A percentile compares a stretch with the other conserved stretches of the same genome.
phyloP scores from a whole-genome alignment of 2,113 vertebrate species.

The Sorex araneus region DNA sequence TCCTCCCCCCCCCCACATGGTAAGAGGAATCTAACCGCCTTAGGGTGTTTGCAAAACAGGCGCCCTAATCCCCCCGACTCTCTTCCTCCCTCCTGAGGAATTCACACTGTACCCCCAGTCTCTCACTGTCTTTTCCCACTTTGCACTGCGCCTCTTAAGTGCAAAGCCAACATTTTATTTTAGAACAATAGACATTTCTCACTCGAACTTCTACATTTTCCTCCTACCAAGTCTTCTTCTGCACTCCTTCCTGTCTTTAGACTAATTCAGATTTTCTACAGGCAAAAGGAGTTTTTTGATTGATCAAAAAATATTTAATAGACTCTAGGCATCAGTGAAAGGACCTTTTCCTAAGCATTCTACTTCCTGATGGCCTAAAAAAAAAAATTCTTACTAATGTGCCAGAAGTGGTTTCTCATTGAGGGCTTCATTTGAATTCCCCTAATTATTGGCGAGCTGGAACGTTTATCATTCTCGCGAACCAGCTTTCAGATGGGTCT shows the following conservation, averaged over 20 bases:
- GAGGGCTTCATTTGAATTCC: slow-evolving; percentile 29
- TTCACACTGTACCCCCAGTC: neutral
- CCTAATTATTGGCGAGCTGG: neutral
- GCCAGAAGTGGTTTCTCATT: slow-evolving; percentile 5
- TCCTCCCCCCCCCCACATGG: too few species aligned
- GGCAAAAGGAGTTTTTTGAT: neutral
- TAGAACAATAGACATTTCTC: slow-evolving; percentile 51
- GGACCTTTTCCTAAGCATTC: slow-evolving; percentile 15
- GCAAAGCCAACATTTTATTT: slow-evolving; percentile 74
- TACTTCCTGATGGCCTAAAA: neutral
- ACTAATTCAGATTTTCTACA: neutral
- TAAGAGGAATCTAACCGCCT: too few species aligned
- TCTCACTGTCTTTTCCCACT: slow-evolving; percentile 54
- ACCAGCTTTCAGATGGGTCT: slow-evolving; percentile 52
- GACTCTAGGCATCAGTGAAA: neutral
- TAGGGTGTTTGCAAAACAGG: too few species aligned
- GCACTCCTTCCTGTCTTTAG: slow-evolving; percentile 22
- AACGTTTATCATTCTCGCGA: slow-evolving; percentile 26
- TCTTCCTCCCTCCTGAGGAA: slow-evolving; percentile 47
- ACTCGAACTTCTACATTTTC: neutral
- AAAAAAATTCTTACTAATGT: neutral
- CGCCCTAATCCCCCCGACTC: neutral
- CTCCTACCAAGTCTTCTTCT: neutral
- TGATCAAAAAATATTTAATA: slow-evolving; percentile 47
- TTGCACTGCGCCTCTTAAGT: slow-evolving; percentile 25